Evolutionary conservation across 2,113 vertebrate genomes (phyloP).

Genomic region (Limnothrissa miodon): DNA sequence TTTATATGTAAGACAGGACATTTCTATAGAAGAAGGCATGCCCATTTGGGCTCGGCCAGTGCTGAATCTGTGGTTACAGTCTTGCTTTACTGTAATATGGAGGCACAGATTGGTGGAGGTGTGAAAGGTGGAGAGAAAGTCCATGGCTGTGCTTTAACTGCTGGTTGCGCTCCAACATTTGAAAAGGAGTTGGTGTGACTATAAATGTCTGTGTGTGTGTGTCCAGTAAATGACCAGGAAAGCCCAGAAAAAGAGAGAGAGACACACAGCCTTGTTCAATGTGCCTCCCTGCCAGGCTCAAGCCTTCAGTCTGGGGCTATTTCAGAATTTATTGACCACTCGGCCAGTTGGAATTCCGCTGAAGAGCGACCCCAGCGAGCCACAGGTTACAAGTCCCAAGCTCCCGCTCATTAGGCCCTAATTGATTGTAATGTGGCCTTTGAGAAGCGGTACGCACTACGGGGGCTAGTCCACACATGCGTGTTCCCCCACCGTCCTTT

Average conservation of each 20-base stretch:
- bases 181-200: background rate
- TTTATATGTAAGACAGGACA: too few relatives aligned
- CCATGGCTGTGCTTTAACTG: background rate
- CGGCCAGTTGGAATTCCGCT: slow-evolving; percentile 60
- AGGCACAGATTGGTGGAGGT: background rate
- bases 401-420: slow-evolving; percentile 75
- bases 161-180: background rate
- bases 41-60: too few relatives aligned
- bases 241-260: slow-evolving; percentile 49
- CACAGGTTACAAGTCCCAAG: slow-evolving; percentile 68
- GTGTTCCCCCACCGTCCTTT: slow-evolving; percentile 63
- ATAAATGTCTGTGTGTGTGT: slow-evolving; percentile 15
- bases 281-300: slow-evolving; percentile 52
- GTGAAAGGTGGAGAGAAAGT: background rate
- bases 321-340: slow-evolving; percentile 73
- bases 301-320: slow-evolving; percentile 66
- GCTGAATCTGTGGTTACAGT: too few relatives aligned
- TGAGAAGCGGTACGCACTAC: slow-evolving; percentile 61
- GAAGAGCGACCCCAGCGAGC: slow-evolving; percentile 62
- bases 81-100: background rate
- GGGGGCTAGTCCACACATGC: slow-evolving; percentile 62
- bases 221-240: background rate
- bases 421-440: slow-evolving; percentile 75
- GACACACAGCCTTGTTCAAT: slow-evolving; percentile 46
- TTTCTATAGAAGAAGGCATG: too few relatives aligned